phyloP scores from a whole-genome alignment of 1,140 invertebrate species.

The Pseudomyrmex sp. region DNA sequence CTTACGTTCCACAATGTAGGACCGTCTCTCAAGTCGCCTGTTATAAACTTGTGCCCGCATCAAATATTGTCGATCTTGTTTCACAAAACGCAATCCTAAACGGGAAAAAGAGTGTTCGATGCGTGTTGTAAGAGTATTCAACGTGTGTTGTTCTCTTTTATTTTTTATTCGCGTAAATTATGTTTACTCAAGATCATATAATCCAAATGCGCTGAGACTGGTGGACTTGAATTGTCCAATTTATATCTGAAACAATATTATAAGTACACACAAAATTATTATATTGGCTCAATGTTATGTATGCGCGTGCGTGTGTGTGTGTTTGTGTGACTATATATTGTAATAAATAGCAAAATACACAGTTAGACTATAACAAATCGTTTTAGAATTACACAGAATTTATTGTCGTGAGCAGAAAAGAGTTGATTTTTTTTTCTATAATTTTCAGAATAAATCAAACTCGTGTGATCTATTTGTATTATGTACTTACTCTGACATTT shows the following conservation, averaged over 20 bases:
- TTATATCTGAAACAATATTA: conserved; percentile 83
- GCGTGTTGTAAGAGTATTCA: no score
- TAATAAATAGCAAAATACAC: no score
- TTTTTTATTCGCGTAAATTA: conserved; percentile 64
- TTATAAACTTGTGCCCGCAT: conserved; percentile 79
- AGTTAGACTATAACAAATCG: no score
- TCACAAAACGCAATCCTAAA: conserved; percentile 78
- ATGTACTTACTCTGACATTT: no score
- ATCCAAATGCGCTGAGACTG: conserved; percentile 74
- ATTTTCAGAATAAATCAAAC: no score
- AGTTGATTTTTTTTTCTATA: no score
- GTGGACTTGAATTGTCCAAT: conserved; percentile 85
- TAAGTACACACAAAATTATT: background rate
- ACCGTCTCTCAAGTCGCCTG: conserved; percentile 75
- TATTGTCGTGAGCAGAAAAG: no score
- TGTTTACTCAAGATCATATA: conserved; percentile 83
- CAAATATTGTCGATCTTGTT: conserved; percentile 80
- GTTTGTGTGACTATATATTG: background rate
- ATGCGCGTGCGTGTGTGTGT: background rate
- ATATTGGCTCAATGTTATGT: background rate
- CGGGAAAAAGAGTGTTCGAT: background rate
- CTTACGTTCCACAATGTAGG: conserved; percentile 82
- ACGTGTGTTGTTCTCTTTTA: background rate
- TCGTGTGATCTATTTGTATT: no score
- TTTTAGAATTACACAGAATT: no score